Base-by-base conservation (phyloP, 2,888 invertebrate species). In the Drosophila affinis region DNA sequence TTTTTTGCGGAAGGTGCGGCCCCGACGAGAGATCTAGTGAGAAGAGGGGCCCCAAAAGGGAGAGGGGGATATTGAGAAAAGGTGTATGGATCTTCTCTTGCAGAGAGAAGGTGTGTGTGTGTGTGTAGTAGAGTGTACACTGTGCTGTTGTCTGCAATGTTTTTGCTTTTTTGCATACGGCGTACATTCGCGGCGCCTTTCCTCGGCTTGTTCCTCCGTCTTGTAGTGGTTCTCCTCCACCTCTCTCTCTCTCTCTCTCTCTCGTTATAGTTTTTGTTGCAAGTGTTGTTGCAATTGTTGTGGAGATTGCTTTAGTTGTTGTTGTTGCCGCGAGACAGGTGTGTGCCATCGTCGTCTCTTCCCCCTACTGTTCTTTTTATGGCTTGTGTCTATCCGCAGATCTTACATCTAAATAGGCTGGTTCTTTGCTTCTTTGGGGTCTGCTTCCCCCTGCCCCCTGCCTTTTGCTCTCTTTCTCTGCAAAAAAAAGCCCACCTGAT, bases 401-500 rank as follows among this genome's bases (percentile, higher is more conserved):
- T 85, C 80, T 89, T 74, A 77, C 77, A 89, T 85, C 88, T 79
- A 86, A 82, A 79, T 82, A 75, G 80, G 74, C 69, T 73, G 79
- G 55, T 52, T 67, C 54, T 39, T 49, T 47, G 39, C 34, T 24
- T 18, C 29, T 17, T 45, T 17, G 4, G 51, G 9, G 2, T 54
- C 60, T 68, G 68, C 62, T 74, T 69, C 49, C 58, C 62, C 75
- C 64, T 68, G 73, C 52, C 58, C 62, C 75, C 63, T 68, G 58
- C 75, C 27, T 7, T 27, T 27, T 27, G 27, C 27, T 27, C 7
- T 27, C 27, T 27, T 27, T 27, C 27, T 27, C 9, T 2, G 72
- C 62, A 48, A 58, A 39, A 18, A 18, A 9, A 10, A 39, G 3
- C 12, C 67, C 44, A 64, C 64, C 55, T 48, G 67, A 70, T 68